These are phyloP conservation scores for Diglossa brunneiventris DNA, from an alignment of 2,113 vertebrate genomes.

Conservation along the genomic window DNA sequence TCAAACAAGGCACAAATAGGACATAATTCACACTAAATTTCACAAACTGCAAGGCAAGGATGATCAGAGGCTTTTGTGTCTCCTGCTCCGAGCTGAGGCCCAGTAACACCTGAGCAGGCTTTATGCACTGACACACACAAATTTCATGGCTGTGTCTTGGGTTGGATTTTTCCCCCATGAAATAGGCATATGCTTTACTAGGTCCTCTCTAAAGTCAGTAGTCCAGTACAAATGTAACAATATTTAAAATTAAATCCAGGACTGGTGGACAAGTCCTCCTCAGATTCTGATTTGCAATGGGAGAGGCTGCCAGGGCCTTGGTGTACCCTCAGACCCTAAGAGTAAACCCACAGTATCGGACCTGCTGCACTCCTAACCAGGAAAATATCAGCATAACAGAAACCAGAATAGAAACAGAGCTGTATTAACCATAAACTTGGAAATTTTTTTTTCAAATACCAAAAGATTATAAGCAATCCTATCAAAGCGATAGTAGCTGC, in stretches of 20 bases:
- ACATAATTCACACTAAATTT: background rate
- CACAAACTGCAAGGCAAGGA: background rate
- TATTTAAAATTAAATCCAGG: background rate
- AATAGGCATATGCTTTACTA: accelerated
- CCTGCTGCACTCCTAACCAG: background rate
- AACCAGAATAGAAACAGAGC: background rate
- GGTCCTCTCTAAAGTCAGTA: background rate
- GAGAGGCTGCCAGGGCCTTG: background rate
- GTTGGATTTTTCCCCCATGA: accelerated
- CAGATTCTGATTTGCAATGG: background rate
- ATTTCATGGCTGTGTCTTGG: background rate
- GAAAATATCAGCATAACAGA: background rate
- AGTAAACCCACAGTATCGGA: background rate
- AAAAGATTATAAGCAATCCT: background rate
- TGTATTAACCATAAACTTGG: background rate
- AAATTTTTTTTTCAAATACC: background rate
- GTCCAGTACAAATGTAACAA: background rate
- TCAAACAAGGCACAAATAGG: background rate
- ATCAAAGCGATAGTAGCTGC: background rate
- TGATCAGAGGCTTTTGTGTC: background rate
- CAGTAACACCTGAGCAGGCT: background rate
- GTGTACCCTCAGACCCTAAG: background rate
- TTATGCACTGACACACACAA: background rate
- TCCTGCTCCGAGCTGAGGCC: background rate
- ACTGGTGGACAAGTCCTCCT: background rate